phyloP scores from a whole-genome alignment of 2,888 invertebrate genomes.

The Nomada goodeniana region DNA sequence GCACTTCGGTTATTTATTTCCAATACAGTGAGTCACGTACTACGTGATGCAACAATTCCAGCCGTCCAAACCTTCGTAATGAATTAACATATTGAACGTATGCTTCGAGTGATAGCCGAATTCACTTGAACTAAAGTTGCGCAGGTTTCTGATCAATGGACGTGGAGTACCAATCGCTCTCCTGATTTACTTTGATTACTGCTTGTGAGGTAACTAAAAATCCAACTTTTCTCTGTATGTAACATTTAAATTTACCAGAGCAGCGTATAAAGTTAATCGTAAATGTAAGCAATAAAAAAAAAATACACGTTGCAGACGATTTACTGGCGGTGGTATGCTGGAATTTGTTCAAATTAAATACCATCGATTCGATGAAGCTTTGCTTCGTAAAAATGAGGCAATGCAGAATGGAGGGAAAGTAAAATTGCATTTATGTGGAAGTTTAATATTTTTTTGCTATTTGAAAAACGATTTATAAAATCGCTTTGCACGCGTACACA shows the following conservation, averaged over 20 bases:
- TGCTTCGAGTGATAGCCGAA: neutral
- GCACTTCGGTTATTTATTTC: too few relatives aligned
- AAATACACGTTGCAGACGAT: conserved; percentile 3
- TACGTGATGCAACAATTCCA: too few relatives aligned
- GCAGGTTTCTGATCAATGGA: conserved; percentile 27
- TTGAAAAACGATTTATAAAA: too few relatives aligned
- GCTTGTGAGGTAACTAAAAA: neutral
- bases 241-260: conserved; percentile 8
- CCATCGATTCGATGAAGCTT: neutral
- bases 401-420: too few relatives aligned
- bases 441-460: too few relatives aligned
- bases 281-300: conserved; percentile 6
- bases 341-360: conserved; percentile 1
- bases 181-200: conserved; percentile 32
- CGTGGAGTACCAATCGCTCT: conserved; percentile 21
- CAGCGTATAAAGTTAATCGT: conserved; percentile 9
- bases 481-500: too few relatives aligned
- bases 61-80: too few relatives aligned
- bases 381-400: neutral
- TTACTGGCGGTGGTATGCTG: neutral
- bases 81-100: conserved; percentile 3
- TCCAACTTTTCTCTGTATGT: conserved; percentile 5
- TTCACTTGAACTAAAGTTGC: neutral
- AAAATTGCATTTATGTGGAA: neutral
- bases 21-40: too few relatives aligned